These are phyloP conservation scores for Drosophila mimetica DNA, from an alignment of 2,888 invertebrate species.

Conservation along the genomic window DNA sequence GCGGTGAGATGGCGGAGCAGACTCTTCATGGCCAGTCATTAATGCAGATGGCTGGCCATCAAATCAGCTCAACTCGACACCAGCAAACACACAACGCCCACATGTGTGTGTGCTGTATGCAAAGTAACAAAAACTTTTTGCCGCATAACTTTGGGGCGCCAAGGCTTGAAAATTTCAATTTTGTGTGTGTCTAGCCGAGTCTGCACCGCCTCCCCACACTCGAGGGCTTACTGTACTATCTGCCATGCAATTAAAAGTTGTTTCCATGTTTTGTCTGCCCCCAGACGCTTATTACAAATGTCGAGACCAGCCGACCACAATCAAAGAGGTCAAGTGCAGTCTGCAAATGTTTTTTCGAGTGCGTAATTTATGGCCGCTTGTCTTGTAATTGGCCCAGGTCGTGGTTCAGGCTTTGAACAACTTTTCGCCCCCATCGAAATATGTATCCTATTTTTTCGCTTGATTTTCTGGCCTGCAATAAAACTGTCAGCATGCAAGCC, in stretches of 20 bases:
- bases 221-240: slow-evolving; percentile 23
- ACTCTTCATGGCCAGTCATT: slow-evolving; percentile 28
- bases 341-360: slow-evolving; percentile 29
- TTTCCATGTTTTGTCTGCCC: slow-evolving; percentile 51
- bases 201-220: slow-evolving; percentile 3
- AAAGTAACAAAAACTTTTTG: slow-evolving; percentile 54
- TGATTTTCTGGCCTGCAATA: slow-evolving; percentile 36
- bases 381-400: slow-evolving; percentile 60
- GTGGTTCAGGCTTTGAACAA: slow-evolving; percentile 21
- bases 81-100: slow-evolving; percentile 2
- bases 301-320: slow-evolving; percentile 60
- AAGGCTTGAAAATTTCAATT: slow-evolving; percentile 64
- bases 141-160: slow-evolving; percentile 43
- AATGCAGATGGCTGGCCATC: slow-evolving; percentile 48
- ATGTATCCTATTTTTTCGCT: slow-evolving; percentile 7
- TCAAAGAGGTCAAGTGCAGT: slow-evolving; percentile 73
- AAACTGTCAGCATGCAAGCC: slow-evolving; percentile 58
- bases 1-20: slow-evolving; percentile 18
- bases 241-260: slow-evolving; percentile 71
- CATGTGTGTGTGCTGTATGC: slow-evolving; percentile 13
- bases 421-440: slow-evolving; percentile 16
- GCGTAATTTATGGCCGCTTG: slow-evolving; percentile 54
- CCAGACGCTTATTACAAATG: slow-evolving; percentile 70
- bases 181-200: slow-evolving; percentile 37
- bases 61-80: slow-evolving; percentile 37